Evolutionary conservation across 1,140 invertebrate species (phyloP).

Genomic region (Oryzaephilus surinamensis): DNA sequence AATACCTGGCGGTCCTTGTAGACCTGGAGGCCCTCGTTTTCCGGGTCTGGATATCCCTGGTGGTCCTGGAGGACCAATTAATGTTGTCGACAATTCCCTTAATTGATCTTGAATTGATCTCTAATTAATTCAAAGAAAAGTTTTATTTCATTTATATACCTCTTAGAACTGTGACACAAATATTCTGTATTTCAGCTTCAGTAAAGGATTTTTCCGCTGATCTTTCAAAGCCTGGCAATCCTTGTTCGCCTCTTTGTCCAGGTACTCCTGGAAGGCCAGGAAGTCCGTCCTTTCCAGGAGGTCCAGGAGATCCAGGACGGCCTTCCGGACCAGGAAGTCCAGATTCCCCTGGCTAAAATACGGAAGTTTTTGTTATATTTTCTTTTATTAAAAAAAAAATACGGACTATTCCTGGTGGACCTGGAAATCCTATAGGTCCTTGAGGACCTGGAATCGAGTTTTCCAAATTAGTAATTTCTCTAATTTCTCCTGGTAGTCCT

Average conservation of each 20-base stretch:
- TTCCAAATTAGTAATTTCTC: no score
- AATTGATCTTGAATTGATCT: conserved; percentile 44
- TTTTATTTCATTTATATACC: conserved; percentile 36
- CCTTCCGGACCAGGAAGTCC: conserved; percentile 39
- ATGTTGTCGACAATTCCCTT: conserved; percentile 44
- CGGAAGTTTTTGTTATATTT: conserved; percentile 18
- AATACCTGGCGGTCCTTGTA: conserved; percentile 53
- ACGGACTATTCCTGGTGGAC: conserved; percentile 30
- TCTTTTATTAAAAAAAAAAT: not conserved
- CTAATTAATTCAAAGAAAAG: not conserved
- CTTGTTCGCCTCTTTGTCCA: conserved; percentile 23
- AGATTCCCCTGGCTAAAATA: conserved; percentile 31
- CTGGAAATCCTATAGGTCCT: conserved; percentile 33
- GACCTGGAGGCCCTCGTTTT: conserved; percentile 47
- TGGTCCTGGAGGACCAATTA: conserved; percentile 50
- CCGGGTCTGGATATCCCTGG: conserved; percentile 48
- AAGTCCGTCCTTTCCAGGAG: conserved; percentile 35
- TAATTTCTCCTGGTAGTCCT: conserved; percentile 20
- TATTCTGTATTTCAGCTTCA: conserved; percentile 44
- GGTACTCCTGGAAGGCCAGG: conserved; percentile 37
- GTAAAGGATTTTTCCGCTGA: conserved; percentile 31
- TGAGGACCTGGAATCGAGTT: conserved; percentile 25
- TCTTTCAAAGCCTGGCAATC: not conserved
- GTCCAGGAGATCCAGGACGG: conserved; percentile 29
- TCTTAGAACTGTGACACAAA: conserved; percentile 46